Evolutionary conservation across 1,140 invertebrate species (phyloP), one percentile per base, ranked within the genome.

Genomic region (Trichomalopsis sarcophagae): DNA sequence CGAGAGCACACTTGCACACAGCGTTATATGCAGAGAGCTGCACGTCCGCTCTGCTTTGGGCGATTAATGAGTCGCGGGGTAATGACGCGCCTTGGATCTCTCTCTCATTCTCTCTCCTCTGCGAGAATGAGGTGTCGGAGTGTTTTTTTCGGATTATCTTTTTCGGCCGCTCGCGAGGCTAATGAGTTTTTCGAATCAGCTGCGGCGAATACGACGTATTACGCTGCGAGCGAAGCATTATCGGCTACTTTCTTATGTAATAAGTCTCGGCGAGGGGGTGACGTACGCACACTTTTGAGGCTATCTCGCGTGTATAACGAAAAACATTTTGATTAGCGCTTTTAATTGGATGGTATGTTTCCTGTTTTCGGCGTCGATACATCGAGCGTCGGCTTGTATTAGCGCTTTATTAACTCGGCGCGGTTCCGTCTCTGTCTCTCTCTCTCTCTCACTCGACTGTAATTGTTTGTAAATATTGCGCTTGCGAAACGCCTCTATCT

Each of bases 401-500:
- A 55, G 17, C 13, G 14, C 50, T 55, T 55, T 9, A 55, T 55
- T 55, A 17, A 55, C 50, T 55, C 17, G 27, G 1, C 2, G 13
- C 9, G 50, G 50, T 14, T 36, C 33, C 33, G 33, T 36, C 33
- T 36, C 33, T 36, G 3, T 36, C 33, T 36, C 33, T 36, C 33
- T 36, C 33, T 36, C 4, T 36, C 33, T 36, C 33, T 36, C 33
- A 27, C 10, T 50, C 14, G 11, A 50, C 1, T 17, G 13, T 62
- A 50, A 50, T 50, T 50, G 47, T 62, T 62, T 62, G 55, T 62
- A 80, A 80, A 69, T 47, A 68, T 80, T 69, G 62, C 68, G 33
- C 55, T 44, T 69, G 10, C 30, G 36, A 80, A 68, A 23, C 27
- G 55, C 17, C 17, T 17, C 17, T 50, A 13, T 62, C 17, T 62